Conservation (phyloP, 1,140 invertebrate genomes). For the Caenorhabditis remanei region DNA sequence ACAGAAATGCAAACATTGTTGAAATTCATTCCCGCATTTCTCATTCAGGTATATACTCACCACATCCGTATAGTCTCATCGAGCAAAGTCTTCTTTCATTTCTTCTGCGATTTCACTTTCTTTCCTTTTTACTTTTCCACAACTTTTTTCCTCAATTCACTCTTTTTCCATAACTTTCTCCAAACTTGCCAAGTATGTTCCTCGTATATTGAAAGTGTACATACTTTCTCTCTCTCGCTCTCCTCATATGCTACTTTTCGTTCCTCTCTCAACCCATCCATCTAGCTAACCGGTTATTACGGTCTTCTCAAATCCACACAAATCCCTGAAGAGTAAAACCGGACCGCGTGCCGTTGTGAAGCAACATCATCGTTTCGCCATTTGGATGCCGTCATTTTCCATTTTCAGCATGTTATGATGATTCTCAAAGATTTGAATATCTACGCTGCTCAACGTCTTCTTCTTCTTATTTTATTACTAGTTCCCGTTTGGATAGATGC, state of each 20-base stretch:
- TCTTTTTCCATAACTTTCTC: conserved; percentile 37
- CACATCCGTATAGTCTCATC: conserved; percentile 25
- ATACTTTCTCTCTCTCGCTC: conserved; percentile 6
- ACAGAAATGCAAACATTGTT: conserved; percentile 34
- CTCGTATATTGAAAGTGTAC: conserved; percentile 42
- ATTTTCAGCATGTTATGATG: conserved; percentile 54
- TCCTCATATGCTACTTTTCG: conserved; percentile 35
- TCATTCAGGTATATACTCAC: conserved; percentile 3
- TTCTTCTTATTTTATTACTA: neutral
- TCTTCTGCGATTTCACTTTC: neutral
- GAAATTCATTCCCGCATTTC: conserved; percentile 35
- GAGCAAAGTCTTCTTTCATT: neutral
- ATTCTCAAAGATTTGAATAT: conserved; percentile 27
- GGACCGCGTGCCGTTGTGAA: conserved; percentile 15
- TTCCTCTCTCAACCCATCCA: neutral
- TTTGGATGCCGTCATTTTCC: conserved; percentile 42
- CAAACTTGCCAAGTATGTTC: conserved; percentile 44
- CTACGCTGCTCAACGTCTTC: neutral
- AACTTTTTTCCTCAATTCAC: neutral
- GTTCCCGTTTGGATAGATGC: neutral
- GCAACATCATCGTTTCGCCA: neutral
- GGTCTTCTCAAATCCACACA: conserved; percentile 45
- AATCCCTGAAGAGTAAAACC: conserved; percentile 53
- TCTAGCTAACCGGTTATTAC: conserved; percentile 41
- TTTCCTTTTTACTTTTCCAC: neutral